Evolutionary conservation across 2,797 vertebrate species (phyloP), one percentile per base, ranked within the genome.

Genomic region (Galaxias olidus): DNA sequence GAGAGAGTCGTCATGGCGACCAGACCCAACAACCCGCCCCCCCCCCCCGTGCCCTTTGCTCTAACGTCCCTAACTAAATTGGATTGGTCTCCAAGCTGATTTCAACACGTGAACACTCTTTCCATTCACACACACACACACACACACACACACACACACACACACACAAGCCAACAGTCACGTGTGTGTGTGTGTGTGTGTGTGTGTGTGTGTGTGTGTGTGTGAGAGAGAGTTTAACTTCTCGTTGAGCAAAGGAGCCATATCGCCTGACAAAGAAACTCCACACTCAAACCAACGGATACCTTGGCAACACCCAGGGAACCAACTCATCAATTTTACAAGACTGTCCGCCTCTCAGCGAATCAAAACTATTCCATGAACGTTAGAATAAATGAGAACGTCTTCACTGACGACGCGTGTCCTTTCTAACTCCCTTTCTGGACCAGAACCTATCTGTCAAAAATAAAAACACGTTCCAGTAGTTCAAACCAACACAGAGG

Each of bases 281-380:
- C 77, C 81, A 82, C 73, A 63, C 77, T 52, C 10, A 17, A 41
- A 15, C 61, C 15, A 45, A 19, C 50, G 18, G 74, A 86, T 72
- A 63, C 80, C 80, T 57, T 20, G 77, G 84, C 81, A 87, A 83
- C 87, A 75, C 73, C 57, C 71, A 43, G 30, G 73, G 78, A 79
- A 82, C 79, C 17, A 82, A 68, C 80, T 84, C 88, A 89, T 89
- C 81, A 82, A 89, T 90, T 89, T 91, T 87, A 81, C 84, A 86
- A 77, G 65, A 71, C 55, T 48, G 72, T 56, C 57, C 44, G 56
- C 78, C 48, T 17, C 66, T 65, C 45, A 10, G 9, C 30, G 30
- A 30, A 30, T 30, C 30, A 2, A 30, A 30, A 30, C 30, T 6
- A 30, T 30, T 30, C 30, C 30, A n/a, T n/a, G 30, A 30, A 30